Evolutionary conservation across 2,797 vertebrate species (phyloP).

Genomic region (Sebastes goodei): DNA sequence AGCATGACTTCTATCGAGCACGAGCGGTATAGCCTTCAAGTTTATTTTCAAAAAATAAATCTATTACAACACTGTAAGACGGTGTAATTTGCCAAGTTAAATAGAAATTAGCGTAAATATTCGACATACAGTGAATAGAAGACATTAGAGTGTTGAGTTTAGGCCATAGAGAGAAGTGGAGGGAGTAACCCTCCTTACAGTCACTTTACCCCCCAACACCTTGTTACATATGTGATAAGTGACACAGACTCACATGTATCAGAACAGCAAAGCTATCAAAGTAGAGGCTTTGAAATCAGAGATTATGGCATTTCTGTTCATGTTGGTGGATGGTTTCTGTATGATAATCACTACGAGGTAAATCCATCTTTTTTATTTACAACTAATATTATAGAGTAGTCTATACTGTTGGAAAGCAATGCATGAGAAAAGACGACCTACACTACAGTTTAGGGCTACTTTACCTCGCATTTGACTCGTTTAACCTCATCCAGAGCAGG

Average conservation of each 20-base stretch:
- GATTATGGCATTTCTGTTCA: neutral
- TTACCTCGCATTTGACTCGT: conserved; percentile 15
- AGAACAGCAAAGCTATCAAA: no score
- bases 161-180: neutral
- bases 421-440: neutral
- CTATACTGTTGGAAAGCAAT: neutral
- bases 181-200: neutral
- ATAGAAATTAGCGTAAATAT: neutral
- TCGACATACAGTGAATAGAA: neutral
- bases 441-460: neutral
- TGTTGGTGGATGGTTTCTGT: neutral
- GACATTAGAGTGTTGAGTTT: conserved; percentile 25
- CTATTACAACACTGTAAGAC: neutral
- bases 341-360: neutral
- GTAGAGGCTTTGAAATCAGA: neutral
- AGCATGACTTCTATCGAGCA: neutral
- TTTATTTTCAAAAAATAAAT: neutral
- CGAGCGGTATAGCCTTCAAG: neutral
- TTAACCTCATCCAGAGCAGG: conserved; percentile 41
- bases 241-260: neutral
- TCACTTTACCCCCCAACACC: conserved; percentile 12
- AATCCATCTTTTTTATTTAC: conserved; percentile 1
- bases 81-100: neutral
- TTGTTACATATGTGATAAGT: neutral
- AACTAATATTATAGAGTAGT: neutral